These are phyloP conservation scores for Cranoglanis bouderius DNA, from an alignment of 2,113 vertebrate species.

Conservation along the genomic window DNA sequence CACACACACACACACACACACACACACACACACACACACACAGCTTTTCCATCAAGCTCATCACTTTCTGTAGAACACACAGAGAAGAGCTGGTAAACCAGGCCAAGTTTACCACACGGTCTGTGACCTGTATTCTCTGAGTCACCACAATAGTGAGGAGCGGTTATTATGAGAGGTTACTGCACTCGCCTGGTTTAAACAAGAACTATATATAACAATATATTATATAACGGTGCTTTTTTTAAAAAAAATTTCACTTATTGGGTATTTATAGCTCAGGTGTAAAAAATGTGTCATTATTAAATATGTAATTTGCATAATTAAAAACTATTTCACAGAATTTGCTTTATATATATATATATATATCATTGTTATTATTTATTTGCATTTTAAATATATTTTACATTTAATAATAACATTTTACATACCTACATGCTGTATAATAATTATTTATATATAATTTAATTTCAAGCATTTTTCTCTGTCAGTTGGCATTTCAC, in stretches of 20 bases:
- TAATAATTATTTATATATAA: not conserved
- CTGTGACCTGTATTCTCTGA: constrained; percentile 21
- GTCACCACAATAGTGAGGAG: constrained; percentile 16
- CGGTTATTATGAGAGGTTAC: not conserved
- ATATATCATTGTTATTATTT: not conserved
- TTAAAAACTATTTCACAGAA: not conserved
- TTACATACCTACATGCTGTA: not conserved
- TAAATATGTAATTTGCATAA: not conserved
- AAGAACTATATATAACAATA: not conserved
- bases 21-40: constrained; percentile 10
- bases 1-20: constrained; percentile 17
- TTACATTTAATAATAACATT: not conserved
- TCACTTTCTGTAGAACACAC: constrained; percentile 51
- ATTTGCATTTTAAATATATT: not conserved
- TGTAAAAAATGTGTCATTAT: not conserved
- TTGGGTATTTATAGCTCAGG: not conserved
- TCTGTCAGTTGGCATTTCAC: not conserved
- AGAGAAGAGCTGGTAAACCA: constrained; percentile 35
- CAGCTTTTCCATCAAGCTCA: constrained; percentile 51
- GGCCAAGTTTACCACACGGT: constrained; percentile 30
- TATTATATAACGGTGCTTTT: no score
- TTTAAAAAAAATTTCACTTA: no score
- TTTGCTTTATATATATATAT: not conserved
- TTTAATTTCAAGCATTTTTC: not conserved
- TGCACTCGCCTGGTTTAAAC: not conserved